Conservation (phyloP, 2,797 vertebrate species). For the Enteromius argenteus region DNA sequence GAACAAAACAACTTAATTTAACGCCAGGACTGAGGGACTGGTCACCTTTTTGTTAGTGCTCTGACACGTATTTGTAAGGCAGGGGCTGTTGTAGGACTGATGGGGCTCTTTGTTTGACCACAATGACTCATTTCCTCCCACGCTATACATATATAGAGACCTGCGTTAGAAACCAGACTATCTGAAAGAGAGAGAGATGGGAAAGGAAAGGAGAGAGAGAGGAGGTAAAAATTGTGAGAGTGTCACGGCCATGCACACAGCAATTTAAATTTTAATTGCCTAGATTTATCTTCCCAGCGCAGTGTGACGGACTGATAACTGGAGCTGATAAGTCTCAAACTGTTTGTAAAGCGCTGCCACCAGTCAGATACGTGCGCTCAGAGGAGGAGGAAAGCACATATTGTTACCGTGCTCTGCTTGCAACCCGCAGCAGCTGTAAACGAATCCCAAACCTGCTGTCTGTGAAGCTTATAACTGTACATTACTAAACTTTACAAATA, state of each 20-base stretch:
- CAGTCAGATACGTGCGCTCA: constrained; percentile 51
- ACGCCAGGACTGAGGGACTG: not conserved
- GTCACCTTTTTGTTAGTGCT: not conserved
- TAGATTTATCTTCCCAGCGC: constrained; percentile 75
- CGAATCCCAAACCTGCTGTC: not conserved
- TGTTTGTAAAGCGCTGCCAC: constrained; percentile 65
- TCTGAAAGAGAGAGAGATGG: constrained; percentile 10
- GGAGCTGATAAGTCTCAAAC: constrained; percentile 74
- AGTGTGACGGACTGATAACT: constrained; percentile 81
- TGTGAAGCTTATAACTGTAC: not conserved
- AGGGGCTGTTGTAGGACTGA: not conserved
- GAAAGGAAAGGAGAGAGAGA: constrained; percentile 51
- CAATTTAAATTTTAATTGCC: constrained; percentile 86
- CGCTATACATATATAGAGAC: constrained; percentile 15
- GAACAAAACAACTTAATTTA: not conserved
- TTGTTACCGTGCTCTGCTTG: constrained; percentile 65
- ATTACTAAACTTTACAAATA: not conserved
- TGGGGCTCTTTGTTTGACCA: constrained; percentile 12
- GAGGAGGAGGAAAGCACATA: constrained; percentile 54
- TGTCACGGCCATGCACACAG: constrained; percentile 77
- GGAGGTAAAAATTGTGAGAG: constrained; percentile 46
- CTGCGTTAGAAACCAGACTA: constrained; percentile 27
- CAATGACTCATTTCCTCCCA: constrained; percentile 11
- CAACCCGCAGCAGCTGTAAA: constrained; percentile 59
- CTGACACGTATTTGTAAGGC: not conserved